Evolutionary conservation across 1,140 invertebrate species (phyloP).

Genomic region (Tachypleus tridentatus): DNA sequence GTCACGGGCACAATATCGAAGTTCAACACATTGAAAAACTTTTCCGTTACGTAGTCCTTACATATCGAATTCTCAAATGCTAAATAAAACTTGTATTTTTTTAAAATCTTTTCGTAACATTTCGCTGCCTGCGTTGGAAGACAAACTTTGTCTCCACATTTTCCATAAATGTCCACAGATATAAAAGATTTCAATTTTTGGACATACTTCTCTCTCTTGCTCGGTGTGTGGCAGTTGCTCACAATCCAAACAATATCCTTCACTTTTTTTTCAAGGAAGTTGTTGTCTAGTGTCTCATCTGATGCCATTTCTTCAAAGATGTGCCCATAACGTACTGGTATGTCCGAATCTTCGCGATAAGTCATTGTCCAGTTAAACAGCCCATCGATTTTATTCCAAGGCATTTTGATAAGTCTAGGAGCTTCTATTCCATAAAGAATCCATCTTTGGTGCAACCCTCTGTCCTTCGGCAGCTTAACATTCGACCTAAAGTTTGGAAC

Average conservation of each 20-base stretch:
- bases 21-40: constrained; percentile 25
- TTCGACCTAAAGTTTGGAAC: constrained; percentile 11
- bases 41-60: constrained; percentile 37
- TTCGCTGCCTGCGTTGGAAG: constrained; percentile 3
- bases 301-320: constrained; percentile 3
- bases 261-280: constrained; percentile 14
- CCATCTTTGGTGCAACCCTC: constrained; percentile 12
- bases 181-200: constrained; percentile 26
- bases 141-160: constrained; percentile 27
- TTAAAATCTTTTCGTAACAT: constrained; percentile 18
- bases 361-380: constrained; percentile 48
- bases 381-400: constrained; percentile 24
- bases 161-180: constrained; percentile 29
- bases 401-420: background rate
- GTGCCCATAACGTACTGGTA: constrained; percentile 18
- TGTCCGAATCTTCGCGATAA: constrained; percentile 42
- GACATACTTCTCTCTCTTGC: constrained; percentile 23
- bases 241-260: constrained; percentile 30
- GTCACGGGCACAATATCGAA: constrained; percentile 34
- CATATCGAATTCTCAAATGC: constrained; percentile 38
- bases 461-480: constrained; percentile 25
- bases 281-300: constrained; percentile 27
- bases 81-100: constrained; percentile 33
- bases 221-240: constrained; percentile 25
- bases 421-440: constrained; percentile 17